Evolutionary conservation across 1,140 invertebrate species (phyloP).

Genomic region (Agrypnia vestita): DNA sequence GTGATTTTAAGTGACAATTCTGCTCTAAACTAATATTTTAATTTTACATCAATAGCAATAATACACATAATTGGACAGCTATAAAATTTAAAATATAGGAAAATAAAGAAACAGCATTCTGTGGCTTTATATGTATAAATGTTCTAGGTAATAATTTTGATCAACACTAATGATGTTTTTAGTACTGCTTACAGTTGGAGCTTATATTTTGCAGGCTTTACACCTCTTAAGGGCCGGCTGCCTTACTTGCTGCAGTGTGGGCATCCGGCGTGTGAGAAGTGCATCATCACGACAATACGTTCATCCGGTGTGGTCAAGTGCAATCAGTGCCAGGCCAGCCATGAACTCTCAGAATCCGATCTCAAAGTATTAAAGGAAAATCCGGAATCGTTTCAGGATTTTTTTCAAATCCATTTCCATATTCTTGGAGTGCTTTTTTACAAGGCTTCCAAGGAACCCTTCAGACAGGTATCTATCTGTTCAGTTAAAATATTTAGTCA

Average conservation of each 20-base stretch:
- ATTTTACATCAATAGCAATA: no score
- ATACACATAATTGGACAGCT: background rate
- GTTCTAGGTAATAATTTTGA: background rate
- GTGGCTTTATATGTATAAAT: background rate
- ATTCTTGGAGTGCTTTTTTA: conserved; percentile 63
- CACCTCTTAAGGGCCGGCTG: conserved; percentile 63
- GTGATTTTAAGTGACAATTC: no score
- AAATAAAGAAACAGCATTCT: background rate
- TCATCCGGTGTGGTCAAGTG: conserved; percentile 66
- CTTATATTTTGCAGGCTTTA: conserved; percentile 53
- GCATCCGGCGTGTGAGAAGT: conserved; percentile 68
- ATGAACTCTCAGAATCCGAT: conserved; percentile 61
- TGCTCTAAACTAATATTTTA: no score
- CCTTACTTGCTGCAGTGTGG: conserved; percentile 67
- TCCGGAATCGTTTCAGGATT: conserved; percentile 62
- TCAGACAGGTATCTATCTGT: conserved; percentile 62
- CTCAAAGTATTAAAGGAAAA: conserved; percentile 60
- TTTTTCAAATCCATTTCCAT: conserved; percentile 66
- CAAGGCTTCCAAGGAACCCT: conserved; percentile 60
- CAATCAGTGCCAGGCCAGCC: conserved; percentile 65
- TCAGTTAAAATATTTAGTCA: no score
- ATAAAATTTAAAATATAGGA: background rate
- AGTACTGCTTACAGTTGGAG: background rate
- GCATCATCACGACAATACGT: conserved; percentile 65
- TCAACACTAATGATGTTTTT: background rate